Percentiles rank a stretch among this genome's conserved stretches.
phyloP scores from a whole-genome alignment of 2,888 invertebrate genomes.

The Tachina lurida region DNA sequence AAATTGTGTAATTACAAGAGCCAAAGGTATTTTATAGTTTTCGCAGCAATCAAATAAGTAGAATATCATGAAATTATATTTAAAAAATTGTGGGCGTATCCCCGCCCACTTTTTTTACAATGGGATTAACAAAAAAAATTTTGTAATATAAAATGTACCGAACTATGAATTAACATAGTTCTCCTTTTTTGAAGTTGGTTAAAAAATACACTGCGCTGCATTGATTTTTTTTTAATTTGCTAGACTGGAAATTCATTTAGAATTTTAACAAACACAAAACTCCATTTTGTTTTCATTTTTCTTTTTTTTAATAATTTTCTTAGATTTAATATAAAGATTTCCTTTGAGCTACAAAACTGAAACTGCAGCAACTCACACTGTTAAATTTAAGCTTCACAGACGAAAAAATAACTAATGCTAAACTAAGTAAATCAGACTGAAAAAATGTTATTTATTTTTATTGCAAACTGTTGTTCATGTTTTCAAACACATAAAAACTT shows the following conservation, averaged over 20 bases:
- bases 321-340: constrained; percentile 53
- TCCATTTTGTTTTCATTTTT: constrained; percentile 28
- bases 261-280: neutral
- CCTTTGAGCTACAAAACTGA: constrained; percentile 39
- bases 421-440: constrained; percentile 27
- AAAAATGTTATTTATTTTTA: constrained; percentile 12
- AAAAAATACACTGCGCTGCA: too few species aligned
- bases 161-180: too few species aligned
- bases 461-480: constrained; percentile 47
- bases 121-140: too few species aligned
- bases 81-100: too few species aligned
- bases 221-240: constrained; percentile 5
- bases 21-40: too few species aligned
- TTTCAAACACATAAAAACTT: constrained; percentile 50
- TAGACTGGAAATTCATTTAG: constrained; percentile 26
- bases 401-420: neutral
- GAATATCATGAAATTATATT: too few species aligned
- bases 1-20: too few species aligned
- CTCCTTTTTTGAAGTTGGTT: too few species aligned
- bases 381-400: constrained; percentile 3
- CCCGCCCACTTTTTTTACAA: too few species aligned
- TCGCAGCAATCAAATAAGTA: too few species aligned
- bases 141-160: too few species aligned
- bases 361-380: neutral
- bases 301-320: constrained; percentile 19